Base-by-base conservation (phyloP, 1,140 invertebrate species). In the Adelges cooleyi region DNA sequence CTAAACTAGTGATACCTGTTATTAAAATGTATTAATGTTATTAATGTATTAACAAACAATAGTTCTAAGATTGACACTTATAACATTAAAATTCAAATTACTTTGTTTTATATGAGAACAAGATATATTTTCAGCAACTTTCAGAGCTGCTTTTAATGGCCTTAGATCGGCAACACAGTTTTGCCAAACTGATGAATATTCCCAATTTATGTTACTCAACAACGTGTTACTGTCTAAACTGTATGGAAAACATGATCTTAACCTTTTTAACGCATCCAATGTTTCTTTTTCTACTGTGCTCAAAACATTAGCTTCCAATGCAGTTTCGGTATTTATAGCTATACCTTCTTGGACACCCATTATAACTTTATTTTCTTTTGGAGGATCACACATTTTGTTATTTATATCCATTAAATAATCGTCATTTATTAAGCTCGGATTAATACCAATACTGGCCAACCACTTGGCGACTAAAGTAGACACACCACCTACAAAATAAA, bases 151-250 rank as follows among this genome's bases (percentile, higher is more conserved):
- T 67, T 82, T 75, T 2, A 91, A 75, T 69, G 81, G 75, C 17
- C 80, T 75, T n/a, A 86, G 77, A 59, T 81, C 79, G 50, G 84
- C 79, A 66, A 86, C 81, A 69, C 86, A 82, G 75, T 86, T 89
- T 73, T 87, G 86, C 92, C 92, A 95, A 54, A 81, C 80, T 67
- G 87, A 80, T 65, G 87, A 82, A 75, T 89, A 91, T 73, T 95
- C 90, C 92, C 92, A 95, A 69, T 83, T 84, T 78, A 93, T 84
- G 74, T 94, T 92, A 11, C 85, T 82, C 36, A 94, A 75, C 27
- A 95, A 74, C 33, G 86, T 82, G 70, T 86, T 84, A 29, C 84
- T 81, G 23, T 86, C 82, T 36, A 94, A 79, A 75, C 90, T 94
- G 65, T 90, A 84, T 1, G 91, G 91, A 74, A 95, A 94, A 74